Evolutionary conservation across 2,113 vertebrate genomes (phyloP).

Genomic region (Rhegmatorhina hoffmannsi): DNA sequence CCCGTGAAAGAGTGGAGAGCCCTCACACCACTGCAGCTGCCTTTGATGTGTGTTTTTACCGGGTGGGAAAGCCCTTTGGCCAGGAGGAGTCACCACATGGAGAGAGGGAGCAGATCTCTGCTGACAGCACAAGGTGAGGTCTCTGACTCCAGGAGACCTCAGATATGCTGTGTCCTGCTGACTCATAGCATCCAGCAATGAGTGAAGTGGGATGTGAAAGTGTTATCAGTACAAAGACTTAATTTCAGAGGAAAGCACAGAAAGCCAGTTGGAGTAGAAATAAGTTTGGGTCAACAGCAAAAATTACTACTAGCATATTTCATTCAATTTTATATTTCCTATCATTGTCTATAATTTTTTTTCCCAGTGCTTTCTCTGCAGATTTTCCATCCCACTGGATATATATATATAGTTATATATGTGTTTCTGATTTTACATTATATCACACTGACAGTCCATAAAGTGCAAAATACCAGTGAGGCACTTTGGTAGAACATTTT

Average conservation of each 20-base stretch:
- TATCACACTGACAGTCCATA: constrained; percentile 45
- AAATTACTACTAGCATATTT: background rate
- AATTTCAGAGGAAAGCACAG: background rate
- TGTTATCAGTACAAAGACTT: background rate
- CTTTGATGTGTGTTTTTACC: background rate
- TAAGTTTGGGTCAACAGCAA: background rate
- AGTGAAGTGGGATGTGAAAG: background rate
- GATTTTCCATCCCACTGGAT: constrained; percentile 27
- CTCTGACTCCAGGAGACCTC: background rate
- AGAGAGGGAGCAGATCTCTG: background rate
- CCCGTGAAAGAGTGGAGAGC: background rate
- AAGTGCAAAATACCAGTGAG: constrained; percentile 24
- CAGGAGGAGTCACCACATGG: background rate
- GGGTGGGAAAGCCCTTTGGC: background rate
- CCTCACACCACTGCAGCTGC: background rate
- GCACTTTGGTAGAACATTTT: constrained; percentile 31
- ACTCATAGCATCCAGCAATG: background rate
- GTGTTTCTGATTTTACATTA: constrained; percentile 32
- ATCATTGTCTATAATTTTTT: background rate
- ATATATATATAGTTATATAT: background rate
- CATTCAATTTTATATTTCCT: constrained; percentile 5
- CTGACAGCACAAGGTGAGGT: background rate
- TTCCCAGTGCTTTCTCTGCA: constrained; percentile 1
- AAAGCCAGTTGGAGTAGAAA: background rate
- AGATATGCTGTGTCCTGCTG: background rate